These are phyloP conservation scores for Propithecus coquereli DNA, from an alignment of 2,113 vertebrate species.

Conservation along the genomic window DNA sequence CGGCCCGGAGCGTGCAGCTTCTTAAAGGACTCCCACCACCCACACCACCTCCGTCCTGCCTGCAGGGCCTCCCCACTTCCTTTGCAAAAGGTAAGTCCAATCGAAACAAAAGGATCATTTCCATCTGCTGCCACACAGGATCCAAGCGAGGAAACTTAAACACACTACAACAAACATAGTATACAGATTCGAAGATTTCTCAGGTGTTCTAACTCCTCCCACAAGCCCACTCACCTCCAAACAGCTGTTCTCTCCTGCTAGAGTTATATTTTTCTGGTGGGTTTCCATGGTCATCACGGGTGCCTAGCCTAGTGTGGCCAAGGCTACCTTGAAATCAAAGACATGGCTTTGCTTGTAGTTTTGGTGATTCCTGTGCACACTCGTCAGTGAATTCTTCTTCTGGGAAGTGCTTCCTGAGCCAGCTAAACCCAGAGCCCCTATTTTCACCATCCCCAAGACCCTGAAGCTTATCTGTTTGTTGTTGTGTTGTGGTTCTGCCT, in stretches of 20 bases:
- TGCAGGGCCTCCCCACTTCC: background rate
- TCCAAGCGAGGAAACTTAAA: background rate
- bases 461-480: background rate
- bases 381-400: background rate
- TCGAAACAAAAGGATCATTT: background rate
- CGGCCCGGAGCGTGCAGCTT: background rate
- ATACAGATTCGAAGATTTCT: background rate
- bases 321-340: background rate
- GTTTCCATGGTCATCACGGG: background rate
- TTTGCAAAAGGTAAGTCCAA: background rate
- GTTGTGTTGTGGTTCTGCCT: accelerated
- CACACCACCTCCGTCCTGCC: background rate
- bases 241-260: background rate
- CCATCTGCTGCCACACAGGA: background rate
- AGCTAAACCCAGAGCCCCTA: accelerated
- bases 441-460: background rate
- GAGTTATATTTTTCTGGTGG: background rate
- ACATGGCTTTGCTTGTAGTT: background rate
- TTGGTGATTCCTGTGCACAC: background rate
- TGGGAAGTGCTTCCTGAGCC: background rate
- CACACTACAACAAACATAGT: background rate
- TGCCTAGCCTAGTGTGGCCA: background rate
- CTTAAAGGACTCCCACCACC: background rate
- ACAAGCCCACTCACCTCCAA: background rate
- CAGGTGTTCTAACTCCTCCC: background rate